phyloP scores from a whole-genome alignment of 2,113 vertebrate genomes.

The Mesocricetus auratus region DNA sequence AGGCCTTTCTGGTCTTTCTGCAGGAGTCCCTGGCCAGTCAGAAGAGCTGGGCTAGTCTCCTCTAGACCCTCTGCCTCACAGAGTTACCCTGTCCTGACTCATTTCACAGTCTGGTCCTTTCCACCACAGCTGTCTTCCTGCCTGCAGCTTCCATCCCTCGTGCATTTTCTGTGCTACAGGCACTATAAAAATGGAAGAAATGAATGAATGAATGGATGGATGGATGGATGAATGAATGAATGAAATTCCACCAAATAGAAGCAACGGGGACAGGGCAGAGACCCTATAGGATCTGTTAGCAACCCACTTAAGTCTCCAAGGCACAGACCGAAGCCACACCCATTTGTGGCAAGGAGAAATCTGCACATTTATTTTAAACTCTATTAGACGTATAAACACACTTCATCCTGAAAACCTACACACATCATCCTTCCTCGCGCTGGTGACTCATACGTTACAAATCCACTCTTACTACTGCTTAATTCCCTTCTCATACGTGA shows the following conservation, averaged over 20 bases:
- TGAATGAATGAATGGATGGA: not conserved
- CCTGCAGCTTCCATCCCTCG: not conserved
- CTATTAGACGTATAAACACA: slow-evolving; percentile 55
- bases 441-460: slow-evolving; percentile 12
- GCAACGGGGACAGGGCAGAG: not conserved
- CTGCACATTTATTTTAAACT: slow-evolving; percentile 36
- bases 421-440: slow-evolving; percentile 7
- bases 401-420: slow-evolving; percentile 46
- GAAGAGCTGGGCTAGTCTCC: not conserved
- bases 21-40: not conserved
- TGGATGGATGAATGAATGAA: not conserved
- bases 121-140: too few relatives aligned
- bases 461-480: slow-evolving; percentile 39
- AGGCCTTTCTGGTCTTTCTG: not conserved
- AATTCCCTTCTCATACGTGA: slow-evolving; percentile 28
- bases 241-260: not conserved
- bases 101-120: not conserved
- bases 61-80: rapidly evolving
- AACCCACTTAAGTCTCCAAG: slow-evolving; percentile 35
- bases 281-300: not conserved
- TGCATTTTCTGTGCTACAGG: not conserved
- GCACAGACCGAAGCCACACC: not conserved
- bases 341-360: slow-evolving; percentile 13
- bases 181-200: not conserved
- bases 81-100: not conserved